Evolutionary conservation across 1,140 invertebrate genomes (phyloP).

Genomic region (Scaptomyza graminum): DNA sequence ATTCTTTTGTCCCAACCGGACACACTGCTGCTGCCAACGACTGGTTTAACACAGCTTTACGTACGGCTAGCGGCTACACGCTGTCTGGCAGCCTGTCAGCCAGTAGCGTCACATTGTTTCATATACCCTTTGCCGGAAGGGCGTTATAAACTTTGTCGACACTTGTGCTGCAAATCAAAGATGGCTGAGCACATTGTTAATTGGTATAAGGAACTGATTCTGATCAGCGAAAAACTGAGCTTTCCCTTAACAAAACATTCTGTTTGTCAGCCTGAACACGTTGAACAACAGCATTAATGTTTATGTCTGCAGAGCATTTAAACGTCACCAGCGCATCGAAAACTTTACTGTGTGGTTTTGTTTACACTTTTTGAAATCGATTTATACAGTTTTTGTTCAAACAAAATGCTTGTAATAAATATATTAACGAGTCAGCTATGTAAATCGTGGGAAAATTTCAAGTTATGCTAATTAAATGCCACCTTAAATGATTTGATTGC

Average conservation of each 20-base stretch:
- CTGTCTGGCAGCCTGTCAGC: conserved; percentile 18
- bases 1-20: conserved; percentile 77
- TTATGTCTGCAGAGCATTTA: neutral
- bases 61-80: conserved; percentile 24
- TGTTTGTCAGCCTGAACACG: no score
- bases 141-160: neutral
- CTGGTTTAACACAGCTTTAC: conserved; percentile 49
- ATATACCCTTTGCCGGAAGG: neutral
- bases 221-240: no score
- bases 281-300: no score
- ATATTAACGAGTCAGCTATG: conserved; percentile 23
- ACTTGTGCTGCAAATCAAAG: neutral
- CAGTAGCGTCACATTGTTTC: conserved; percentile 9
- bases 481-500: conserved; percentile 44
- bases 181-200: no score
- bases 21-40: conserved; percentile 45
- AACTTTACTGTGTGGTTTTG: conserved; percentile 21
- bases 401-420: conserved; percentile 24
- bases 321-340: neutral
- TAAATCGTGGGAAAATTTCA: conserved; percentile 65
- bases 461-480: conserved; percentile 68
- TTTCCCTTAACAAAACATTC: no score
- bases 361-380: conserved; percentile 16
- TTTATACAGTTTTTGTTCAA: conserved; percentile 24
- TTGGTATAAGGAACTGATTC: no score